phyloP scores from a whole-genome alignment of 2,113 vertebrate genomes.

The Sigmodon hispidus region DNA sequence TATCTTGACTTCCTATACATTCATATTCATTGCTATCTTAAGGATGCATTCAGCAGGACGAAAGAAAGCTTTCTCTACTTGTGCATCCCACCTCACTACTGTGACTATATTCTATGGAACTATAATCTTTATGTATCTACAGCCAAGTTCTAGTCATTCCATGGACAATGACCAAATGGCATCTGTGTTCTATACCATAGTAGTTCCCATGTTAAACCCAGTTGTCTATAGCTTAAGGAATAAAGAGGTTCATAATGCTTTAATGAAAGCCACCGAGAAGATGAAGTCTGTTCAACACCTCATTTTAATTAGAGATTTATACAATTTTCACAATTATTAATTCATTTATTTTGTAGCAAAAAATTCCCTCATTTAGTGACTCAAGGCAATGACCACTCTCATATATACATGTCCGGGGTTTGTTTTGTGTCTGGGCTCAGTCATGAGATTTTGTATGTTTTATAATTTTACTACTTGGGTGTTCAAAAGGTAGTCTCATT shows the following conservation, averaged over 20 bases:
- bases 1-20: not conserved
- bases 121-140: conserved; percentile 33
- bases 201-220: conserved; percentile 1
- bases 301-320: not conserved
- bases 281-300: not conserved
- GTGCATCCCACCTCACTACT: not conserved
- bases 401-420: not conserved
- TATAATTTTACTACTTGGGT: not conserved
- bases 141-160: conserved; percentile 26
- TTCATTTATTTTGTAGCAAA: not conserved
- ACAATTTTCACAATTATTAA: not conserved
- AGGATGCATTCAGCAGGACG: not conserved
- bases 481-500: not conserved
- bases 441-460: not conserved
- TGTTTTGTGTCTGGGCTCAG: not conserved
- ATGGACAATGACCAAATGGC: not conserved
- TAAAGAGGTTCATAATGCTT: conserved; percentile 1
- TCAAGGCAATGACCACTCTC: not conserved
- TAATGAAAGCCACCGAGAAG: not conserved
- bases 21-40: not conserved
- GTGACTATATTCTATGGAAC: conserved; percentile 26
- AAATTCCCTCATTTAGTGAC: not conserved
- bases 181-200: conserved; percentile 27
- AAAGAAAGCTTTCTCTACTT: not conserved
- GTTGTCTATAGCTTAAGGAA: conserved; percentile 25